Percentiles rank a stretch among this genome's conserved stretches.
These are phyloP conservation scores for Hydropotes inermis DNA, from an alignment of 2,113 vertebrate genomes.

Conservation along the genomic window DNA sequence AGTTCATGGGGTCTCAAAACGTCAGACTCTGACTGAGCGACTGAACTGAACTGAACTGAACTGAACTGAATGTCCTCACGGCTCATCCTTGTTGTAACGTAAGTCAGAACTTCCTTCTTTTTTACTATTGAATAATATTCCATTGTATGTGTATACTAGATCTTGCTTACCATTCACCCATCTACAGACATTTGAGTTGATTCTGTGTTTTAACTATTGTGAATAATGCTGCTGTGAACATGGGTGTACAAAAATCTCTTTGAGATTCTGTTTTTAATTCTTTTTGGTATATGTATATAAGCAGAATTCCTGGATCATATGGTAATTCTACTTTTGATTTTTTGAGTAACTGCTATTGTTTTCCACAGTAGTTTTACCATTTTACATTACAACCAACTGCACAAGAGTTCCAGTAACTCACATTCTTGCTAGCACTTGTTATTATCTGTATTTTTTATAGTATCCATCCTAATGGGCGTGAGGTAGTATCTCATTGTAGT, in stretches of 20 bases:
- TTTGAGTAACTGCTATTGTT: not conserved
- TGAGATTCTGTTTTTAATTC: not conserved
- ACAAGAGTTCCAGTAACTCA: not conserved
- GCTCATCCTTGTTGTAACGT: not conserved
- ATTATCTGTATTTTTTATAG: not conserved
- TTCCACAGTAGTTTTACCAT: not conserved
- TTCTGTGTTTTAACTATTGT: not conserved
- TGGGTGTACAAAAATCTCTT: not conserved
- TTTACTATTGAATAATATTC: not conserved
- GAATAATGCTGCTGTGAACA: not conserved
- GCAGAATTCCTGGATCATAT: not conserved
- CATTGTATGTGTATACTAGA: not conserved
- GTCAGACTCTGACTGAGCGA: fast-evolving
- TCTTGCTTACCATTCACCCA: not conserved
- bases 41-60: not conserved
- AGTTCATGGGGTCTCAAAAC: not conserved
- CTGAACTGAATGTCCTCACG: not conserved
- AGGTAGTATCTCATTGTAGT: not conserved
- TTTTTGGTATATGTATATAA: not conserved
- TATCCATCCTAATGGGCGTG: not conserved
- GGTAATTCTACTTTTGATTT: not conserved
- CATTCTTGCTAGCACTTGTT: not conserved
- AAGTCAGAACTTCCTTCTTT: not conserved
- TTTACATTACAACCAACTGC: not conserved
- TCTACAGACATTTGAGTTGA: not conserved